A percentile compares a stretch with the other conserved stretches of the same genome.
Conservation (phyloP, 2,888 invertebrate genomes). For the Patella caerulea region DNA sequence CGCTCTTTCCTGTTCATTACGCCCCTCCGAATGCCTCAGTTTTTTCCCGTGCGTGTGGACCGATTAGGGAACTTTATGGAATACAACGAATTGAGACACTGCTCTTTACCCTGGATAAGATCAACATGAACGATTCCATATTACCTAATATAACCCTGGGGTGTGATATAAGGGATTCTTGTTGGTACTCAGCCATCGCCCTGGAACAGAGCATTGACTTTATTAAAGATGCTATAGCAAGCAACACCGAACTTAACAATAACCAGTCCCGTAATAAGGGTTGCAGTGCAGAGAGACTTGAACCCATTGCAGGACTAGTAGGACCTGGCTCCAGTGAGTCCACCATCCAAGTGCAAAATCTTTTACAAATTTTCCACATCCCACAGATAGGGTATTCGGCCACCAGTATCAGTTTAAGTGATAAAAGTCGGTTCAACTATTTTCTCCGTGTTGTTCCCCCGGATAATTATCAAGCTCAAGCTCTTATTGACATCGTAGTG, state of each 20-base stretch:
- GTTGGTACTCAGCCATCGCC: constrained; percentile 86
- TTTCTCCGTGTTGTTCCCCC: constrained; percentile 85
- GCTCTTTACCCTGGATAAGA: constrained; percentile 64
- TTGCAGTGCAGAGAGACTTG: constrained; percentile 31
- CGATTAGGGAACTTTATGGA: constrained; percentile 82
- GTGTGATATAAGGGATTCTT: constrained; percentile 84
- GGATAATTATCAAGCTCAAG: constrained; percentile 83
- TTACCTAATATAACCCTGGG: constrained; percentile 77
- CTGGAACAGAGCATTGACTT: constrained; percentile 84
- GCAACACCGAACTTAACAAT: constrained; percentile 41
- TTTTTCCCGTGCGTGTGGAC: constrained; percentile 75
- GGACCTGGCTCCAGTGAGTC: constrained; percentile 84
- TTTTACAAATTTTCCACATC: constrained; percentile 79
- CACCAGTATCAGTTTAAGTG: constrained; percentile 82
- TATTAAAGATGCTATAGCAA: constrained; percentile 77
- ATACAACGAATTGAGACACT: constrained; percentile 80
- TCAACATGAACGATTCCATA: constrained; percentile 75
- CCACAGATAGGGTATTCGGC: constrained; percentile 85
- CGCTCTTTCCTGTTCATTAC: constrained; percentile 75
- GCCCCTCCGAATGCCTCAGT: constrained; percentile 70
- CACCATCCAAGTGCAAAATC: constrained; percentile 81
- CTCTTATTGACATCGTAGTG: constrained; percentile 77
- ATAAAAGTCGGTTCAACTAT: constrained; percentile 82
- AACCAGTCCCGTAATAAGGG: constrained; percentile 24
- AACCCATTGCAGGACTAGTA: constrained; percentile 78